Base-by-base conservation (phyloP, 2,888 invertebrate genomes). In the Drosophila fungiperda region DNA sequence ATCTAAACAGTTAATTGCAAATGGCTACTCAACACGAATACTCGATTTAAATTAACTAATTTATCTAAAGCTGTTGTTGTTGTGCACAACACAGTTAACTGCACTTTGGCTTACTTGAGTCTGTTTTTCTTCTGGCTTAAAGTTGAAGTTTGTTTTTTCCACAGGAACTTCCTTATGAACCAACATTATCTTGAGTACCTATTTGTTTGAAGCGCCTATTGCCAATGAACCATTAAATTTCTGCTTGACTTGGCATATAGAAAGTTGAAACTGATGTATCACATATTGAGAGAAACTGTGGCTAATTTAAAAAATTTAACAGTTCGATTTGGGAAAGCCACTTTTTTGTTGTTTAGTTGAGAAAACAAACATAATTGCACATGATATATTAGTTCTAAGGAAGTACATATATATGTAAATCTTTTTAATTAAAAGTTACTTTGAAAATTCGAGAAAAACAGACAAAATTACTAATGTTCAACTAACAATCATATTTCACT, bases 141-240 rank as follows among this genome's bases (percentile, higher is more conserved):
- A 65, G 32, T 50, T 54, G 33, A 50, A 38, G 42, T 57, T 53
- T 36, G 38, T 45, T 26, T 49, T 49, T 53, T 55, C 42, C 67
- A 42, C 63, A 55, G 61, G 50, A 70, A 73, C 76, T 83, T 84
- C 84, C 85, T 83, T 68, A 70, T 86, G 59, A 40, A 58, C 53
- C 26, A 40, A n/a, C 17, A 36, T 36, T 17, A 7, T 32, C 12
- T 2, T 29, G 45, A 55, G 32, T 17, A 36, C 17, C 32, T 58
- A 64, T 15, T 60, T 54, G 54, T 54, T 58, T 42, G 17, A 50
- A 58, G 36, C 26, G 12, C 3, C 8, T 50, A 42, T 45, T 60
- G 42, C 45, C 53, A 58, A 35, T 66, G 66, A 52, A 52, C 73
- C 52, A 58, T 68, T 83, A 52, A 76, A 73, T 80, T 83, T 86